Evolutionary conservation across 2,113 vertebrate species (phyloP).

Genomic region (Tapirus terrestris): DNA sequence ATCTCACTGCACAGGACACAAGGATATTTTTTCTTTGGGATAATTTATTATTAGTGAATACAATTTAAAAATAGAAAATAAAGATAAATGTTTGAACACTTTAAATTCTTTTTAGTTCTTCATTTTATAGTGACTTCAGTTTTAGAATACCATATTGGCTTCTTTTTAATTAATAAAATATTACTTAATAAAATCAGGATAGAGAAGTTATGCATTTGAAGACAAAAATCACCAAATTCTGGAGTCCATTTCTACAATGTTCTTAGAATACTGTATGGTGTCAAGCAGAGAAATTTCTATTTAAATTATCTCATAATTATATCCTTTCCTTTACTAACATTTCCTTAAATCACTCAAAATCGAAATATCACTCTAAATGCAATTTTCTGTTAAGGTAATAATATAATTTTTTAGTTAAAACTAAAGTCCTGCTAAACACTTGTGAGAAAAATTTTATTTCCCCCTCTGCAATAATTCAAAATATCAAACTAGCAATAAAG

Average conservation of each 20-base stretch:
- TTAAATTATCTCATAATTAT: constrained; percentile 46
- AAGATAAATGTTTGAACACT: constrained; percentile 22
- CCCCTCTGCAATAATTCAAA: background rate
- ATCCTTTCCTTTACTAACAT: background rate
- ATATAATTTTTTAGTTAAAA: background rate
- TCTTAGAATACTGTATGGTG: background rate
- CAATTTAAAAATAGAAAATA: constrained; percentile 38
- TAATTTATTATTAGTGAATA: constrained; percentile 41
- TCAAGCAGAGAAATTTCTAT: background rate
- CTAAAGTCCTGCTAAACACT: background rate
- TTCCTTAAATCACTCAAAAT: constrained; percentile 40
- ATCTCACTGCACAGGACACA: constrained; percentile 1
- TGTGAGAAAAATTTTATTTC: background rate
- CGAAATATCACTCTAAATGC: background rate
- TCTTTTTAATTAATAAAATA: constrained; percentile 51
- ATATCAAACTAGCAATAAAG: background rate
- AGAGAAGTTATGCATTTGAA: background rate
- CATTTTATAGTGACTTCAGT: background rate
- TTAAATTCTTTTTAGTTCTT: background rate
- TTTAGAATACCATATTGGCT: background rate
- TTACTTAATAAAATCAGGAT: background rate
- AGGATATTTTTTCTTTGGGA: constrained; percentile 29
- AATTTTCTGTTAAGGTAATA: background rate
- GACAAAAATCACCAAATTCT: background rate
- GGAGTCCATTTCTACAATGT: background rate